These are phyloP conservation scores for Tangara arthus DNA, from an alignment of 2,797 vertebrate species.

Conservation along the genomic window DNA sequence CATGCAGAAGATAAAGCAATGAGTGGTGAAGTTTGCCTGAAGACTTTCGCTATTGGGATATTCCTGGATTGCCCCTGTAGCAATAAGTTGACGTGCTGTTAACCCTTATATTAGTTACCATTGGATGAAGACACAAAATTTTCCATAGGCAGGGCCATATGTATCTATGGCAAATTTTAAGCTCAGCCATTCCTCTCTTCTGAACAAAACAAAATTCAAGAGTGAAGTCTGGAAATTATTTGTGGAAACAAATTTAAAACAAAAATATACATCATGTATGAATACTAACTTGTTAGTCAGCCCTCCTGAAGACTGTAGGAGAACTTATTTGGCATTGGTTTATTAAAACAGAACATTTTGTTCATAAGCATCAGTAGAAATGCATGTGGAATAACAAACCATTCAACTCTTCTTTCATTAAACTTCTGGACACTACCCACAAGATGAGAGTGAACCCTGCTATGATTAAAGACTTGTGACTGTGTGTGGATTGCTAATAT, in stretches of 20 bases:
- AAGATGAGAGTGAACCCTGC: background rate
- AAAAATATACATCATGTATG: background rate
- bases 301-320: background rate
- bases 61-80: background rate
- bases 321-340: background rate
- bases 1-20: background rate
- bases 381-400: background rate
- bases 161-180: background rate
- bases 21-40: background rate
- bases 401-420: background rate
- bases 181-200: background rate
- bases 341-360: background rate
- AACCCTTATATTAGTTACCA: background rate
- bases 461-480: background rate
- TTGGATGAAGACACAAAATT: background rate
- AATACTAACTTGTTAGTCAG: background rate
- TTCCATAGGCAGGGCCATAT: rapidly evolving
- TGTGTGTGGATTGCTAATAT: background rate
- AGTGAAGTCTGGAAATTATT: background rate
- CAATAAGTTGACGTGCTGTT: background rate
- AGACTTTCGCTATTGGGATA: background rate
- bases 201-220: background rate
- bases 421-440: background rate
- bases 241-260: background rate
- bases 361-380: background rate